Conservation (phyloP, 1,140 invertebrate genomes). For the Branchinecta lindahli region DNA sequence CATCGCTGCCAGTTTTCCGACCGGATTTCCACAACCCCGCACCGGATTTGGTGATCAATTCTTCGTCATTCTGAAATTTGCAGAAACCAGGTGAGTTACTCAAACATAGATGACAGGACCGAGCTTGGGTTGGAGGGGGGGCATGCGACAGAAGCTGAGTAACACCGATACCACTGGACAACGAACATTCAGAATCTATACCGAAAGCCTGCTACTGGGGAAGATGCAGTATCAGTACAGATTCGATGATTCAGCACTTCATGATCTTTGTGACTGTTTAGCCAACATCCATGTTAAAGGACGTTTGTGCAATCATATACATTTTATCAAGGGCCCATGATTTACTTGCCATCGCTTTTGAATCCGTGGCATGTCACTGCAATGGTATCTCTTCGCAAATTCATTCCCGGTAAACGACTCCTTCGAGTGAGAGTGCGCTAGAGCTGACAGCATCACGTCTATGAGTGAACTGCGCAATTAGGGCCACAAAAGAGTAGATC, state of each 20-base stretch:
- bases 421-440: no score
- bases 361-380: no score
- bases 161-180: constrained; percentile 2
- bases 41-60: no score
- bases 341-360: neutral
- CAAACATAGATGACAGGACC: neutral
- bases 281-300: neutral
- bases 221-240: neutral
- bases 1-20: no score
- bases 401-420: no score
- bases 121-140: neutral
- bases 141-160: constrained; percentile 7
- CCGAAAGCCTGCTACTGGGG: neutral
- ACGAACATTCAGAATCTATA: neutral
- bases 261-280: neutral
- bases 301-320: neutral
- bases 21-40: no score
- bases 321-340: neutral
- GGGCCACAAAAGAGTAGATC: no score
- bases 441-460: no score
- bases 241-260: neutral
- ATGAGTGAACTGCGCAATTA: no score
- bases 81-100: no score
- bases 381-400: no score
- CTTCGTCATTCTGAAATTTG: no score